phyloP scores from a whole-genome alignment of 2,888 invertebrate species.

The Platypus cylindrus region DNA sequence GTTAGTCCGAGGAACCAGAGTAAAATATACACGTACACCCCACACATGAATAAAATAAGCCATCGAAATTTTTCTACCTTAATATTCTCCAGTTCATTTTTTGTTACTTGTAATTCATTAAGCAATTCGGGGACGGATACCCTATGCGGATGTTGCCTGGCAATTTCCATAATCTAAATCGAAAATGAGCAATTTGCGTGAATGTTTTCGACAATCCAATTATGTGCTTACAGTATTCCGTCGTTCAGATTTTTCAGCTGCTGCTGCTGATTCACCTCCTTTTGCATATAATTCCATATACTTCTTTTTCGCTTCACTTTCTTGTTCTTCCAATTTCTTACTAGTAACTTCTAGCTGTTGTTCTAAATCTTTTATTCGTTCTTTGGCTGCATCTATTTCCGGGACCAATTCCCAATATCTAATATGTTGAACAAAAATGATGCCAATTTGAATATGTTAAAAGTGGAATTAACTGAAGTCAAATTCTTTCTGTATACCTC shows the following conservation, averaged over 20 bases:
- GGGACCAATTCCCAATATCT: constrained; percentile 66
- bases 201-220: constrained; percentile 27
- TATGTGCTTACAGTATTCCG: constrained; percentile 49
- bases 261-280: too few species aligned
- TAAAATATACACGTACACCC: too few species aligned
- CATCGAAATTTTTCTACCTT: constrained; percentile 62
- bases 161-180: constrained; percentile 36
- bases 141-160: constrained; percentile 50
- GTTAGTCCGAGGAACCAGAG: too few species aligned
- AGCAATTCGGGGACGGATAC: constrained; percentile 71
- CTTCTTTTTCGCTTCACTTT: constrained; percentile 59
- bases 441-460: background rate
- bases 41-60: too few species aligned
- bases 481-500: constrained; percentile 36
- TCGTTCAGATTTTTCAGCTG: constrained; percentile 60
- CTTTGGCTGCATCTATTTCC: constrained; percentile 60
- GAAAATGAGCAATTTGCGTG: constrained; percentile 50
- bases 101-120: constrained; percentile 71
- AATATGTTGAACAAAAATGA: constrained; percentile 2
- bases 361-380: constrained; percentile 56
- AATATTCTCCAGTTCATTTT: constrained; percentile 76
- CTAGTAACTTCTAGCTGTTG: constrained; percentile 58
- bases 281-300: constrained; percentile 73
- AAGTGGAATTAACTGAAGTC: background rate
- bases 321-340: constrained; percentile 55